Conservation (phyloP, 2,888 invertebrate species). For the Acholoe squamosa region DNA sequence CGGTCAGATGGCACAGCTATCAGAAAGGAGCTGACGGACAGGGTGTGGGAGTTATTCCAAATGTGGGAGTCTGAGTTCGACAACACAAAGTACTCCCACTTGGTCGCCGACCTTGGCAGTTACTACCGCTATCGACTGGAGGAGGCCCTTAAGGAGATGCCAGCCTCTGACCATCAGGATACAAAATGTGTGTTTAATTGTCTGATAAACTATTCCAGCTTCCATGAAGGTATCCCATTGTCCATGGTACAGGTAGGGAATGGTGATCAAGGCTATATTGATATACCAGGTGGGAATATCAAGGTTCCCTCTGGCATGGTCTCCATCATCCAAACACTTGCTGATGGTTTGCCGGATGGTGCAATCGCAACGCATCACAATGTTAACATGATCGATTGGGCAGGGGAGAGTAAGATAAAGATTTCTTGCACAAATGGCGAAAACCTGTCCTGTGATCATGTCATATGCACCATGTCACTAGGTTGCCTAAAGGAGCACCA, state of each 20-base stretch:
- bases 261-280: neutral
- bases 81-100: neutral
- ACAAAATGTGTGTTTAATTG: conserved; percentile 49
- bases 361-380: neutral
- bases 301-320: conserved; percentile 57
- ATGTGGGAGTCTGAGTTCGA: conserved; percentile 33
- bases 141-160: neutral
- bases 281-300: conserved; percentile 60
- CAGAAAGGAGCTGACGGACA: conserved; percentile 66
- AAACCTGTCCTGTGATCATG: conserved; percentile 19
- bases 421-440: conserved; percentile 32
- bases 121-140: neutral
- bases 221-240: conserved; percentile 44
- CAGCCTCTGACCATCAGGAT: neutral
- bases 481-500: conserved; percentile 49
- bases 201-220: conserved; percentile 36
- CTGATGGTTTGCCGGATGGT: neutral
- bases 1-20: conserved; percentile 72
- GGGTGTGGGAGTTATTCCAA: conserved; percentile 61
- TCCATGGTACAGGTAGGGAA: neutral
- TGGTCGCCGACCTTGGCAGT: neutral
- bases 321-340: neutral
- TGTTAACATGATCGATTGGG: neutral
- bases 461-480: conserved; percentile 60
- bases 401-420: neutral